These are phyloP conservation scores for Lytechinus variegatus DNA, from an alignment of 35 echinoderm and acorn worm genomes.

Conservation along the genomic window DNA sequence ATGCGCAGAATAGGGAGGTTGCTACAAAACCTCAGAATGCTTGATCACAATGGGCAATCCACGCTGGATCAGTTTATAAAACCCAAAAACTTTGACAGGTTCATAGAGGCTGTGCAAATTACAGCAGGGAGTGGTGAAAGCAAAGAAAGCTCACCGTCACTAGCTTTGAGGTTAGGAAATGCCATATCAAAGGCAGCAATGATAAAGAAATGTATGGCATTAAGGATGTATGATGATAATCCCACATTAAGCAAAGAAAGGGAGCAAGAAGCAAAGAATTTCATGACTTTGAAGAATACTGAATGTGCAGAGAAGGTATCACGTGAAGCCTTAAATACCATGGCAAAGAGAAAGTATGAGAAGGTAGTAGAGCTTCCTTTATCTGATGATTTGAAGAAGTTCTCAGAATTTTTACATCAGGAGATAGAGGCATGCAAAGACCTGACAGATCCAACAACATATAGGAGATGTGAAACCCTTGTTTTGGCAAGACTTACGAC, in stretches of 20 bases:
- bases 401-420: conserved; percentile 36
- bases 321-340: neutral
- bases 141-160: conserved; percentile 41
- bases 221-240: conserved; percentile 13
- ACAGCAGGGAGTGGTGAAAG: conserved; percentile 27
- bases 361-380: conserved; percentile 53
- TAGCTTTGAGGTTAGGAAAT: conserved; percentile 48
- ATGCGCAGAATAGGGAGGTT: conserved; percentile 12
- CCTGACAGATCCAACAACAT: conserved; percentile 31
- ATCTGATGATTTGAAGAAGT: conserved; percentile 58
- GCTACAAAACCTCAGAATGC: conserved; percentile 5
- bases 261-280: conserved; percentile 55
- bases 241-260: neutral
- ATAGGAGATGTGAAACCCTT: conserved; percentile 34
- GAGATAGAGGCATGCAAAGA: conserved; percentile 12
- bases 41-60: neutral
- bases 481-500: conserved; percentile 58
- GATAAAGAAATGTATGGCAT: conserved; percentile 44
- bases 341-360: conserved; percentile 48
- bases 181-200: conserved; percentile 34
- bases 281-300: conserved; percentile 44
- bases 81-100: neutral
- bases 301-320: conserved; percentile 60
- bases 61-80: conserved; percentile 5
- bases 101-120: neutral